Conservation (phyloP, 1,140 invertebrate species). For the Temnothorax curvispinosus region DNA sequence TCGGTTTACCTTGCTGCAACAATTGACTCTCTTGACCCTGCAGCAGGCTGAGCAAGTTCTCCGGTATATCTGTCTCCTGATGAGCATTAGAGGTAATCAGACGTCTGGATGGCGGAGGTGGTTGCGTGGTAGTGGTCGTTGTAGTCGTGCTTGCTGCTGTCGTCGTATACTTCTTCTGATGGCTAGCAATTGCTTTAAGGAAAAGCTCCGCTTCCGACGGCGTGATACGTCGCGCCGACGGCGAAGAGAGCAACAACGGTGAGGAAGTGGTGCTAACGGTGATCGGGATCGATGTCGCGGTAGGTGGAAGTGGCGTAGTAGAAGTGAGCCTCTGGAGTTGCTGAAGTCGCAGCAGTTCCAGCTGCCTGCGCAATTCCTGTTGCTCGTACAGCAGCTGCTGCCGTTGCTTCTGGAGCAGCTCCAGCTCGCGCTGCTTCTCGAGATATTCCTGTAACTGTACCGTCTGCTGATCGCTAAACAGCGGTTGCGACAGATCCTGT, state of each 20-base stretch:
- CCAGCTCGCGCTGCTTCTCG: slow-evolving; percentile 89
- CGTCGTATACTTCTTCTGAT: slow-evolving; percentile 83
- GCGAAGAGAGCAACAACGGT: slow-evolving; percentile 76
- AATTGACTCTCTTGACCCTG: slow-evolving; percentile 79
- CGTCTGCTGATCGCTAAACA: slow-evolving; percentile 86
- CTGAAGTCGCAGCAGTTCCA: slow-evolving; percentile 83
- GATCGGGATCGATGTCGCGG: slow-evolving; percentile 22
- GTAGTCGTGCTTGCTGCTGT: slow-evolving; percentile 70
- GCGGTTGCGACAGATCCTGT: slow-evolving; percentile 81
- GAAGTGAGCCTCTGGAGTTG: slow-evolving; percentile 81
- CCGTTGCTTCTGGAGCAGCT: slow-evolving; percentile 83
- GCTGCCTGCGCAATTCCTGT: slow-evolving; percentile 82
- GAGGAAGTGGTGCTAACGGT: slow-evolving; percentile 66
- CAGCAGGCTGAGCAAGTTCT: slow-evolving; percentile 80
- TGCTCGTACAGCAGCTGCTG: slow-evolving; percentile 82
- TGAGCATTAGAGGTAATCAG: background rate
- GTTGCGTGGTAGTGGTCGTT: slow-evolving; percentile 22
- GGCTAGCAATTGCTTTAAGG: slow-evolving; percentile 83
- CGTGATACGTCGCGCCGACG: slow-evolving; percentile 80
- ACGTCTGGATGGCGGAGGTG: slow-evolving; percentile 25
- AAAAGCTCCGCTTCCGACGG: slow-evolving; percentile 83
- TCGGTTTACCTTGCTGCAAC: slow-evolving; percentile 74
- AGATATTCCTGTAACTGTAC: slow-evolving; percentile 86
- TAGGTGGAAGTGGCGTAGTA: slow-evolving; percentile 74
- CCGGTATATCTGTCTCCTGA: slow-evolving; percentile 66